A percentile compares a stretch with the other conserved stretches of the same genome.
phyloP scores from a whole-genome alignment of 2,113 vertebrate genomes.

The Ranitomeya imitator region DNA sequence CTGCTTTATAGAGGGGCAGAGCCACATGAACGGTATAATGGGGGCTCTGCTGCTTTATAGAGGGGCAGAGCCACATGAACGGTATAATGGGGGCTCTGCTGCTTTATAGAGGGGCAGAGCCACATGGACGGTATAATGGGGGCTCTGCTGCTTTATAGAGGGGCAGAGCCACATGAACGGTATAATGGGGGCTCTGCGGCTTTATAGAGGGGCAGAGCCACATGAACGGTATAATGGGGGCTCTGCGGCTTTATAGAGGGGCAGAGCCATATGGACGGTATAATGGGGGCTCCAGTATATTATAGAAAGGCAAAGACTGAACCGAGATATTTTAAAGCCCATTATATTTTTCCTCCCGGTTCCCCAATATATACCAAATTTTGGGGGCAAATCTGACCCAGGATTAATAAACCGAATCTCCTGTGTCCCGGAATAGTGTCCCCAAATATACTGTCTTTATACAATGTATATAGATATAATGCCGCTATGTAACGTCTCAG shows the following conservation, averaged over 20 bases:
- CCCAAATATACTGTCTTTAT: background rate
- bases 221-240: too few species aligned
- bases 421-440: background rate
- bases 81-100: background rate
- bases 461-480: background rate
- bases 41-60: background rate
- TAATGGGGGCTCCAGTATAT: too few species aligned
- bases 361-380: background rate
- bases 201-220: background rate
- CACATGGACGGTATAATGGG: constrained; percentile 5
- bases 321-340: too few species aligned
- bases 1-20: too few species aligned
- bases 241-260: too few species aligned
- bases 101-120: background rate
- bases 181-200: background rate
- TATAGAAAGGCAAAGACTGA: too few species aligned
- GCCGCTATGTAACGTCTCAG: background rate
- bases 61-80: constrained; percentile 20
- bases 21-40: too few species aligned
- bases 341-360: too few species aligned
- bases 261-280: too few species aligned
- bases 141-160: background rate
- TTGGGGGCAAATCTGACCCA: background rate
- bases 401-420: background rate
- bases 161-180: background rate